Evolutionary conservation across 2,888 invertebrate genomes (phyloP).

Genomic region (Watsonalla cultraria): DNA sequence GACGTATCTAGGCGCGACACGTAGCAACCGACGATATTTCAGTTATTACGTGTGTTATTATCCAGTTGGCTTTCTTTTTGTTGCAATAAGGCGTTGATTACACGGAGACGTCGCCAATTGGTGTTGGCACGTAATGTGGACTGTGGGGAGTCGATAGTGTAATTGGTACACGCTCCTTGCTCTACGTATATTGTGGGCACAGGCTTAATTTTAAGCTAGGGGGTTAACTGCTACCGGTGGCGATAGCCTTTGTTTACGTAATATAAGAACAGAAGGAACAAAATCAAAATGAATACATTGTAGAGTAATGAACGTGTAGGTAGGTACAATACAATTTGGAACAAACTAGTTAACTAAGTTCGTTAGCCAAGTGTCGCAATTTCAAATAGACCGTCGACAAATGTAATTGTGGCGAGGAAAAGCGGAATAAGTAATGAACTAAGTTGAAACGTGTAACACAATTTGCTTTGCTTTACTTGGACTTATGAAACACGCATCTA

Average conservation of each 20-base stretch:
- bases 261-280: neutral
- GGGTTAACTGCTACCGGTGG: neutral
- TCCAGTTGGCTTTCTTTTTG: conserved; percentile 60
- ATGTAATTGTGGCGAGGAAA: neutral
- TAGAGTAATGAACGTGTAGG: neutral
- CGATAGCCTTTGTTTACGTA: neutral
- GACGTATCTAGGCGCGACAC: conserved; percentile 72
- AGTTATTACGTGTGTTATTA: conserved; percentile 72
- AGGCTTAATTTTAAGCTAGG: conserved; percentile 1
- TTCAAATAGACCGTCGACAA: neutral
- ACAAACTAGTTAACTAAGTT: neutral
- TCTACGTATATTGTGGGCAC: neutral
- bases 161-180: conserved; percentile 30
- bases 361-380: neutral
- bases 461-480: neutral
- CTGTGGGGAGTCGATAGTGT: conserved; percentile 62
- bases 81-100: conserved; percentile 72
- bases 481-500: too few species aligned
- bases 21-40: conserved; percentile 54
- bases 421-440: neutral
- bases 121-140: conserved; percentile 42
- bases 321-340: neutral
- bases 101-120: conserved; percentile 51
- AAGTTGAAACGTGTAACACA: neutral
- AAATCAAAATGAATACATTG: too few species aligned